Conservation (phyloP, 1,140 invertebrate species). For the Macrocentrus cingulum region DNA sequence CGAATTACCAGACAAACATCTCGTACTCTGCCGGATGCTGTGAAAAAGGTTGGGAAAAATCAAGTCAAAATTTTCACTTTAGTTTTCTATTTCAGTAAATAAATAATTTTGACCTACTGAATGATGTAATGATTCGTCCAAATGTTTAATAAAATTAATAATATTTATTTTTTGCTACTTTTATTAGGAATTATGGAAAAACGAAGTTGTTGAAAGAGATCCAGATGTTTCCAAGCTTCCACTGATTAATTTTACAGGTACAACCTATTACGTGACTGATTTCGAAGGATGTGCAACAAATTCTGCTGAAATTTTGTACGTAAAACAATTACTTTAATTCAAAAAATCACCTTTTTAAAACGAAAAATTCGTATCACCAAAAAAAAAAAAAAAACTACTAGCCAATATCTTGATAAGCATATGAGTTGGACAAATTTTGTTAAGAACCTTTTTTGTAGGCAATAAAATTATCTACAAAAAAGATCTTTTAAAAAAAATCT, state of each 20-base stretch:
- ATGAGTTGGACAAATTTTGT: no score
- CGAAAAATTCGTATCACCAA: no score
- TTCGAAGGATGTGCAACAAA: conserved; percentile 58
- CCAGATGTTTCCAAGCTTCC: conserved; percentile 34
- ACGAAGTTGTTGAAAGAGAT: conserved; percentile 9
- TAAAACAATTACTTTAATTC: not conserved
- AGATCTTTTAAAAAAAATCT: no score
- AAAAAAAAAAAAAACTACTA: no score
- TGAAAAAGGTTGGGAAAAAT: conserved; percentile 7
- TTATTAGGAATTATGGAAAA: conserved; percentile 5
- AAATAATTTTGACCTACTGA: no score
- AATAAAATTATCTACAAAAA: no score
- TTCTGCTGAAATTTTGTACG: conserved; percentile 62
- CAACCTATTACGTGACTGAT: conserved; percentile 58
- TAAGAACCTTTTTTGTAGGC: no score
- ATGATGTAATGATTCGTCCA: no score
- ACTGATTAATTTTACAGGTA: conserved; percentile 56
- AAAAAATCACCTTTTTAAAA: no score
- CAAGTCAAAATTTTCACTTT: not conserved
- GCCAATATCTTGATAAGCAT: not conserved
- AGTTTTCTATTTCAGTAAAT: not conserved
- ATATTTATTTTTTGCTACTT: not conserved
- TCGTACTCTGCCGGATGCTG: conserved; percentile 11
- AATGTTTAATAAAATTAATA: no score
- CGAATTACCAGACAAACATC: conserved; percentile 12